Conservation (phyloP, 2,888 invertebrate species). For the Catocala nupta region DNA sequence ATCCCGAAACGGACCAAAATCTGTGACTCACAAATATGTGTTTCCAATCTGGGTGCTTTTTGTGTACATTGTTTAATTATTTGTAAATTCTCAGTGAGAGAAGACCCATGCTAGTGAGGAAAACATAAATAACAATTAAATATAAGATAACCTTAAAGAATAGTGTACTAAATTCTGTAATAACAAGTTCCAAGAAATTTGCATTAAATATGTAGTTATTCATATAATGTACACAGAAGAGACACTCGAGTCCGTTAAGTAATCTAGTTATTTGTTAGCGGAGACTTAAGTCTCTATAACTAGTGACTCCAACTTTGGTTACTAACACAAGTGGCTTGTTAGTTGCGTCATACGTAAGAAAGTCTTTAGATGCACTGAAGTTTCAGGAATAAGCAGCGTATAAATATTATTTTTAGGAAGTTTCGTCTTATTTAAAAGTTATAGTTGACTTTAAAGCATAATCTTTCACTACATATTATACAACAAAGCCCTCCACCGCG, state of each 20-base stretch:
- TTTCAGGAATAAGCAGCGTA: not conserved
- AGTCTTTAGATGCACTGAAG: not conserved
- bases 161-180: too few species aligned
- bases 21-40: too few species aligned
- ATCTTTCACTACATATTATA: not conserved
- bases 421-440: not conserved
- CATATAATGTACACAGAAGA: not conserved
- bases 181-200: too few species aligned
- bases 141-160: too few species aligned
- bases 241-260: constrained; percentile 1
- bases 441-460: not conserved
- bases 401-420: not conserved
- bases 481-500: too few species aligned
- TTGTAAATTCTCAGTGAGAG: too few species aligned
- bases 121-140: too few species aligned
- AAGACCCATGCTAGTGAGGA: too few species aligned
- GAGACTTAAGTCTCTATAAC: not conserved
- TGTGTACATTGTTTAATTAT: too few species aligned
- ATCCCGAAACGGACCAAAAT: too few species aligned
- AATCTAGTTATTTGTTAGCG: constrained; percentile 4
- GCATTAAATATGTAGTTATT: not conserved
- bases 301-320: constrained; percentile 2
- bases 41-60: too few species aligned
- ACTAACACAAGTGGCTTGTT: constrained; percentile 7
- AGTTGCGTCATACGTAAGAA: constrained; percentile 1